phyloP scores from a whole-genome alignment of 2,797 vertebrate genomes.

The Anomalospiza imberbis region DNA sequence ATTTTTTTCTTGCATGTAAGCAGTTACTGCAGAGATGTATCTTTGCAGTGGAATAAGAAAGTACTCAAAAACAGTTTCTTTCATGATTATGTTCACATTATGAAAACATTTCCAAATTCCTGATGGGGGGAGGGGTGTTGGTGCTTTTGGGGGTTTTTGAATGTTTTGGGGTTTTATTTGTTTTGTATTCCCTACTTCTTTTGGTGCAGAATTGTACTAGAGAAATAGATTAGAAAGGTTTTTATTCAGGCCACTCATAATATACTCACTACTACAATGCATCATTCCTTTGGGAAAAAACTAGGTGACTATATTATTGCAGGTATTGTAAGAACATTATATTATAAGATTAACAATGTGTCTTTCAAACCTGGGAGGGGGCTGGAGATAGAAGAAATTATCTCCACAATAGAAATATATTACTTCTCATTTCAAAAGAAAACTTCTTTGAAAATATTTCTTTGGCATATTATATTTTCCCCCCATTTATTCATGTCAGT shows the following conservation, averaged over 20 bases:
- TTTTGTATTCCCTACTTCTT: background rate
- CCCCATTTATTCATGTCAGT: constrained; percentile 65
- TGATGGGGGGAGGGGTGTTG: background rate
- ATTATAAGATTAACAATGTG: background rate
- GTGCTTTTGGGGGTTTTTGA: background rate
- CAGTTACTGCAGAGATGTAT: background rate
- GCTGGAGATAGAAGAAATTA: background rate
- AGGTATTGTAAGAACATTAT: background rate
- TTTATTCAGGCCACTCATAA: background rate
- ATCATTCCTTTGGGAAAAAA: background rate
- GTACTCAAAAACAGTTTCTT: background rate
- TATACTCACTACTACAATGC: background rate
- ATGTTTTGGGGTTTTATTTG: background rate
- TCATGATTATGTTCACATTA: background rate
- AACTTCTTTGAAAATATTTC: constrained; percentile 31
- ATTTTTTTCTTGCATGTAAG: background rate
- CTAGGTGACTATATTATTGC: background rate
- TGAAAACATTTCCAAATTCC: background rate
- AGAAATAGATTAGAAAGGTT: background rate
- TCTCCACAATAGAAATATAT: constrained; percentile 21
- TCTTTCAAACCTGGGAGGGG: constrained; percentile 4
- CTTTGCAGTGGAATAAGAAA: background rate
- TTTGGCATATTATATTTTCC: constrained; percentile 30
- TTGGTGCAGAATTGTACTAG: background rate
- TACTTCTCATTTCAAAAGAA: constrained; percentile 36